phyloP scores from a whole-genome alignment of 1,140 invertebrate species.

The Camponotus floridanus region DNA sequence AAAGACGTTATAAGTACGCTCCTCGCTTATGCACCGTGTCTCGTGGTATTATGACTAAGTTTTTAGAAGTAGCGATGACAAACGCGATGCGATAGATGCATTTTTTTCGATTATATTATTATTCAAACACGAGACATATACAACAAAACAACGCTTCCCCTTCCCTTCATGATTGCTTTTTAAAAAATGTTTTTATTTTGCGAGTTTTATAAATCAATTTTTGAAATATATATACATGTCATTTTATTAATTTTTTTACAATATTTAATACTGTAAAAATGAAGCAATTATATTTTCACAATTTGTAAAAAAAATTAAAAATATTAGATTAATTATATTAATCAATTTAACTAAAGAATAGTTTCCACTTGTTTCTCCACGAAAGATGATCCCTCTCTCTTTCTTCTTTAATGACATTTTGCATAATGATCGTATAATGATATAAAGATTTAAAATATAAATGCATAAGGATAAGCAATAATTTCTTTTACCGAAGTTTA shows the following conservation, averaged over 20 bases:
- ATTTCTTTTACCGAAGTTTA: constrained; percentile 10
- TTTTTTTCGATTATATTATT: constrained; percentile 5
- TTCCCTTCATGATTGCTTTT: not conserved
- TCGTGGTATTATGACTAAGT: constrained; percentile 34
- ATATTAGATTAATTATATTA: not conserved
- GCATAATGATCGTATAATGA: constrained; percentile 55
- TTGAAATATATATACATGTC: not conserved
- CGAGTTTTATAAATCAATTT: not conserved
- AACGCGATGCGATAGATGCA: not conserved
- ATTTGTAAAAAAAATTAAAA: not conserved
- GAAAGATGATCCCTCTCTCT: constrained; percentile 66
- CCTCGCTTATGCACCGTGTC: constrained; percentile 38
- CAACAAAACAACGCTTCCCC: too few relatives aligned
- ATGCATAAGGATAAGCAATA: constrained; percentile 48
- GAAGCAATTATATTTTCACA: not conserved
- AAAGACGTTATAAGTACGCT: constrained; percentile 75
- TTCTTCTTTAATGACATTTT: constrained; percentile 57
- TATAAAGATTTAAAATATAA: constrained; percentile 37
- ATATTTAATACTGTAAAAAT: not conserved
- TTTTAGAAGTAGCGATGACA: constrained; percentile 50
- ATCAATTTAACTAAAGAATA: constrained; percentile 50
- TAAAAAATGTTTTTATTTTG: not conserved
- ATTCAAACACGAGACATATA: not conserved
- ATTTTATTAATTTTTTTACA: constrained; percentile 1
- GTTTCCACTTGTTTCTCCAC: constrained; percentile 47